These are phyloP conservation scores for Nowickia ferox DNA, from an alignment of 2,888 invertebrate species.

Conservation along the genomic window DNA sequence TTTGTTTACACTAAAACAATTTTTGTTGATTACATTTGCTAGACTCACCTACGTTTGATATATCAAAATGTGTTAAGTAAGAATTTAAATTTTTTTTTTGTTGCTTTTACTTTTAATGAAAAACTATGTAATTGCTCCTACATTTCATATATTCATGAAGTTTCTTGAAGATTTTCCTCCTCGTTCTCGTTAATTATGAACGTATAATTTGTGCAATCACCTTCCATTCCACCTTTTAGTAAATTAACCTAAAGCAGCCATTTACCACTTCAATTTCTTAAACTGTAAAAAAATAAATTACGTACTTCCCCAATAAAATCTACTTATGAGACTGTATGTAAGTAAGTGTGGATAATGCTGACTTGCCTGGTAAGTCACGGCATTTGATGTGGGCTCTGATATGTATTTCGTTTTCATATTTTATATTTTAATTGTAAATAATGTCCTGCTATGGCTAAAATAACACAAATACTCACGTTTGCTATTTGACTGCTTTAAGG, in stretches of 20 bases:
- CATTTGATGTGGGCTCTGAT: conserved; percentile 21
- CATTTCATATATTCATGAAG: no score
- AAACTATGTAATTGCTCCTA: no score
- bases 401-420: conserved; percentile 33
- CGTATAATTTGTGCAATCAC: no score
- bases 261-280: background rate
- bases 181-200: no score
- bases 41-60: no score
- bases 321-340: background rate
- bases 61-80: background rate
- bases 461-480: conserved; percentile 18
- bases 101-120: no score
- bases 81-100: background rate
- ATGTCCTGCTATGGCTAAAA: conserved; percentile 20
- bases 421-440: conserved; percentile 41
- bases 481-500: conserved; percentile 2
- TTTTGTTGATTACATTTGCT: background rate
- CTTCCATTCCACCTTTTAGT: background rate
- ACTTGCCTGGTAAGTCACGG: conserved; percentile 7
- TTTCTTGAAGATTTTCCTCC: no score
- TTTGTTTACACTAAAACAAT: background rate
- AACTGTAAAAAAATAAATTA: background rate
- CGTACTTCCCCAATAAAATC: background rate
- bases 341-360: background rate
- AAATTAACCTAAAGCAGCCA: background rate